phyloP scores from a whole-genome alignment of 2,888 invertebrate genomes.

The Cheilosia variabilis region DNA sequence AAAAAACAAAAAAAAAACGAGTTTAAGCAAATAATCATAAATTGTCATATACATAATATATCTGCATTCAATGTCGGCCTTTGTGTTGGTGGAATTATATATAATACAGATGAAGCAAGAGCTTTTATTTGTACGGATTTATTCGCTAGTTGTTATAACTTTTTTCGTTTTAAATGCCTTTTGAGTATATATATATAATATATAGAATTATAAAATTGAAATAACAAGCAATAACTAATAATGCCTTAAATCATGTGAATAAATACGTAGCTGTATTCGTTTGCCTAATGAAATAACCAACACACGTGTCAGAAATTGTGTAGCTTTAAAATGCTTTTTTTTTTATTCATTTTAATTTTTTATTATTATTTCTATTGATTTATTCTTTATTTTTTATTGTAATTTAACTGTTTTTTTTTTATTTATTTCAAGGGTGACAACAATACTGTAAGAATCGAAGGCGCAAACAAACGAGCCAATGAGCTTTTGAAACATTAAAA shows the following conservation, averaged over 20 bases:
- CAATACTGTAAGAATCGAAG: constrained; percentile 85
- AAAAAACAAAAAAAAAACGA: constrained; percentile 22
- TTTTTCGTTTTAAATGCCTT: constrained; percentile 35
- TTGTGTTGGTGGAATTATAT: constrained; percentile 59
- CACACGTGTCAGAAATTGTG: constrained; percentile 53
- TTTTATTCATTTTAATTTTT: not conserved
- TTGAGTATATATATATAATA: constrained; percentile 15
- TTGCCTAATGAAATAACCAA: constrained; percentile 61
- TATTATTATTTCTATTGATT: constrained; percentile 8
- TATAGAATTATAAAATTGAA: constrained; percentile 48
- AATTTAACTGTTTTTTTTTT: constrained; percentile 9
- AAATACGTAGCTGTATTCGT: constrained; percentile 66
- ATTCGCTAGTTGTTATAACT: constrained; percentile 53
- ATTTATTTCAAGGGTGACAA: constrained; percentile 78
- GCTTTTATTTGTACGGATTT: constrained; percentile 31
- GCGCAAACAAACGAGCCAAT: constrained; percentile 83
- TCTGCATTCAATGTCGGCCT: constrained; percentile 63
- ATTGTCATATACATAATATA: constrained; percentile 24
- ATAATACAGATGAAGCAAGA: constrained; percentile 21
- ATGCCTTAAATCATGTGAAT: constrained; percentile 74
- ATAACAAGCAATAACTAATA: constrained; percentile 70
- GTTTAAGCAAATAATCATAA: constrained; percentile 39
- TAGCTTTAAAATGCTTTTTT: constrained; percentile 46
- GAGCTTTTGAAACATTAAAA: constrained; percentile 82
- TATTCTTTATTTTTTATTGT: constrained; percentile 4